These are phyloP conservation scores for Percina caprodes DNA, from an alignment of 2,113 vertebrate genomes.

Conservation along the genomic window DNA sequence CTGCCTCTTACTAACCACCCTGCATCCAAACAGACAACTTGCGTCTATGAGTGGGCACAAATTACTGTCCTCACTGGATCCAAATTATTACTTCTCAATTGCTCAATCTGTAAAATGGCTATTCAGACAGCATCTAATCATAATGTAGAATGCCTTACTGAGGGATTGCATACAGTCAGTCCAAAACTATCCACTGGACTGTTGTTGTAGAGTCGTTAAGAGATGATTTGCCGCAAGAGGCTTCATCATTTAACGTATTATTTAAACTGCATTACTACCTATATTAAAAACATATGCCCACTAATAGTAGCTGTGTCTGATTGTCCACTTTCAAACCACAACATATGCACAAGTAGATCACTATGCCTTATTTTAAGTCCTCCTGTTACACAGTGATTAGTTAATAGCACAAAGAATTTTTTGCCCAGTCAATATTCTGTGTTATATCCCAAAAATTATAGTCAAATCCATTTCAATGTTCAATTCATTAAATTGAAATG, in stretches of 20 bases:
- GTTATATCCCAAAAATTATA: not conserved
- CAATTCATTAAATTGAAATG: constrained; percentile 18
- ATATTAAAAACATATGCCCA: constrained; percentile 26
- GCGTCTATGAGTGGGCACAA: constrained; percentile 76
- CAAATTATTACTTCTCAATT: constrained; percentile 32
- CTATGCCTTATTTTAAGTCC: constrained; percentile 45
- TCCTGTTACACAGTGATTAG: constrained; percentile 26
- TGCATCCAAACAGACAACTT: constrained; percentile 67
- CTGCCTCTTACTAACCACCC: constrained; percentile 63
- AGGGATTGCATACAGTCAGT: not conserved
- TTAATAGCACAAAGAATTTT: not conserved
- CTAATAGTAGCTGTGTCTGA: constrained; percentile 75
- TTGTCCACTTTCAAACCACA: constrained; percentile 59
- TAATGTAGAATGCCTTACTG: not conserved
- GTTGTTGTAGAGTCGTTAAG: not conserved
- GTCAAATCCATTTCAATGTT: constrained; percentile 37
- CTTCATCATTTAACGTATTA: not conserved
- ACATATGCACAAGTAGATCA: constrained; percentile 43
- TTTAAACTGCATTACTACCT: not conserved
- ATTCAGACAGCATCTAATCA: constrained; percentile 5
- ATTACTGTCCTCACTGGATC: not conserved
- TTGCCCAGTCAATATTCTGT: not conserved
- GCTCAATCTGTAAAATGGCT: constrained; percentile 2
- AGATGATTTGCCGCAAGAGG: not conserved
- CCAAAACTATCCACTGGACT: not conserved